phyloP scores from a whole-genome alignment of 2,888 invertebrate species.

The Acanthococcus lagerstroemiae region DNA sequence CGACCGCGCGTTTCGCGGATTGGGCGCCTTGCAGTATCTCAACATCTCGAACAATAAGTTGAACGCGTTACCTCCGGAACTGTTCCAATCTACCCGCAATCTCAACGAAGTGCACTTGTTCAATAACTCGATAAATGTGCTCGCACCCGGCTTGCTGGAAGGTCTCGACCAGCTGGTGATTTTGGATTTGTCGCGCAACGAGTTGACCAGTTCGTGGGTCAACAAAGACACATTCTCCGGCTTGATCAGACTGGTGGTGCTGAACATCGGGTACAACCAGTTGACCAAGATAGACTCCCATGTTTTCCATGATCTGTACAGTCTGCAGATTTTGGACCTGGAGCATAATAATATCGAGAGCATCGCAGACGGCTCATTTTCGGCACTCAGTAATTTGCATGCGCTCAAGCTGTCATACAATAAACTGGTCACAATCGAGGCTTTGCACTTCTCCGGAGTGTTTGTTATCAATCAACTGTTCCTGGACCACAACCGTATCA shows the following conservation, averaged over 20 bases:
- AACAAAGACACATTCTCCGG: slow-evolving; percentile 77
- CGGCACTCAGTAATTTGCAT: slow-evolving; percentile 84
- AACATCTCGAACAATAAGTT: slow-evolving; percentile 86
- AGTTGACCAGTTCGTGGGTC: slow-evolving; percentile 77
- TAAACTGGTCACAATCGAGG: slow-evolving; percentile 71
- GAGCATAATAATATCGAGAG: slow-evolving; percentile 74
- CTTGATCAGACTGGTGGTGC: slow-evolving; percentile 72
- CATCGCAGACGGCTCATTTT: slow-evolving; percentile 76
- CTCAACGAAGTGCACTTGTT: slow-evolving; percentile 82
- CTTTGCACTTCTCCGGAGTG: slow-evolving; percentile 74
- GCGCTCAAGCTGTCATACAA: slow-evolving; percentile 81
- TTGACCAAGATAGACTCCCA: slow-evolving; percentile 70
- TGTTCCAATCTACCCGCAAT: slow-evolving; percentile 66
- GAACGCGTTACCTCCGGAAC: slow-evolving; percentile 72
- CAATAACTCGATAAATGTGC: slow-evolving; percentile 79
- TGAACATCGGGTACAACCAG: slow-evolving; percentile 77
- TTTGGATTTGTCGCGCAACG: slow-evolving; percentile 75
- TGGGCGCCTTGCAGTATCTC: slow-evolving; percentile 71
- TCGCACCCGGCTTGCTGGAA: slow-evolving; percentile 75
- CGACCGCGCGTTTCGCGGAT: slow-evolving; percentile 68
- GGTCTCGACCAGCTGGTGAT: slow-evolving; percentile 70
- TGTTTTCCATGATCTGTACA: slow-evolving; percentile 75
- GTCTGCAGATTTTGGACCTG: slow-evolving; percentile 75
- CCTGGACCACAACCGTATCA: slow-evolving; percentile 74
- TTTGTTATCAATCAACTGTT: slow-evolving; percentile 76